Base-by-base conservation (phyloP, 2,797 vertebrate genomes). In the Acrocephalus scirpaceus region DNA sequence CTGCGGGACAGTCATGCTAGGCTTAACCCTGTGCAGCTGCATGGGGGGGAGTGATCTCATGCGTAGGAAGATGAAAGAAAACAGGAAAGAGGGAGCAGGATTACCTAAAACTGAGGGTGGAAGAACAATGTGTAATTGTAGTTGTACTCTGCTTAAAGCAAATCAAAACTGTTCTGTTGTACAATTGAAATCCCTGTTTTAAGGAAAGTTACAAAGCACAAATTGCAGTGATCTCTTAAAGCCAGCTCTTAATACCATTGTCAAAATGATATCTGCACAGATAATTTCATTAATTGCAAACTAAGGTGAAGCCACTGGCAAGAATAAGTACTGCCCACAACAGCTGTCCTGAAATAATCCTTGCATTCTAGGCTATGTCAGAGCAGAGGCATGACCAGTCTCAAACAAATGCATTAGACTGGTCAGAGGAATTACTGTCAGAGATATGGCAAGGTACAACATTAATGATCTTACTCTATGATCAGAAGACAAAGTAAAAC, bases 21-120 rank as follows among this genome's bases (percentile, higher is more conserved):
- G 27, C 56, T 84, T 69, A 54, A 90, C 69, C 62, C 34, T 48
- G 6, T 34, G 57, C 84, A 87, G 85, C 58, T 70, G 71, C 88
- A 71, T 22, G 9, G 10, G 3, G 7, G 47, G 38, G 11, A 89
- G 53, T n/a, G 42, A 90, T 83, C 45, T 56, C 73, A 62, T 2
- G 4, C 78, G 90, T 81, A 89, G 95, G 96, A 95, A 93, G 94
- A 96, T 92, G 23, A 96, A 95, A 97, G 70, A 11, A 73, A 69
- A 86, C 2, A 8, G 42, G 69, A 44, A 92, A 83, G 69, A 80
- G 32, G 42, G 79, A 88, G 21, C 5, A 30, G 18, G 44, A 86
- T 51, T 70, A 88, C 83, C 73, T 84, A 79, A 88, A 94, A 94
- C 16, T 7, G n/a, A 88, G 56, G 44, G 44, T 84, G 73, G 54